Percentiles rank a stretch among this genome's conserved stretches.
These are phyloP conservation scores for Etheostoma perlongum DNA, from an alignment of 2,797 vertebrate species.

Conservation along the genomic window DNA sequence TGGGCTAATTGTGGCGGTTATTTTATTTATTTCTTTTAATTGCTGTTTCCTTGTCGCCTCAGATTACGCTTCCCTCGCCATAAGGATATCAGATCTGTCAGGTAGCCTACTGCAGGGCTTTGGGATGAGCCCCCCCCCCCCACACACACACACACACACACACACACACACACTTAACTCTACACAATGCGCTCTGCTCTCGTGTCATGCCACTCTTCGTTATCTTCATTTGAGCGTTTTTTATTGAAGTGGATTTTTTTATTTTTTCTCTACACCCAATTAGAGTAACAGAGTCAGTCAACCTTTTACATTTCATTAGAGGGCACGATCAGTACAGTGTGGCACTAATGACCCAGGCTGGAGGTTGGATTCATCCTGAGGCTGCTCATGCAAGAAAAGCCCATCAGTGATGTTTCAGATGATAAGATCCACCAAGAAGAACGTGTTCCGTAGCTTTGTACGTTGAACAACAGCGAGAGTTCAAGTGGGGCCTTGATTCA, in stretches of 20 bases:
- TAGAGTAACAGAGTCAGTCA: slow-evolving; percentile 56
- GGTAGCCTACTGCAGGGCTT: slow-evolving; percentile 53
- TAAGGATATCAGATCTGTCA: slow-evolving; percentile 69
- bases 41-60: slow-evolving; percentile 65
- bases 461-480: neutral
- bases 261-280: slow-evolving; percentile 44
- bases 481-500: neutral
- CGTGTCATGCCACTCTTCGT: slow-evolving; percentile 60
- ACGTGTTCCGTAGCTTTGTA: neutral
- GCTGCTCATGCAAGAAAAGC: slow-evolving; percentile 48
- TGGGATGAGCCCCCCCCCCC: slow-evolving; percentile 42
- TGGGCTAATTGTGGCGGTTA: slow-evolving; percentile 53
- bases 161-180: slow-evolving; percentile 22
- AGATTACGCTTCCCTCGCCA: slow-evolving; percentile 42
- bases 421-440: slow-evolving; percentile 28
- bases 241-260: slow-evolving; percentile 40
- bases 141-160: slow-evolving; percentile 11
- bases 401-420: slow-evolving; percentile 51
- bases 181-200: slow-evolving; percentile 44
- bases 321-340: slow-evolving; percentile 48
- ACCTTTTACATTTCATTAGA: slow-evolving; percentile 52
- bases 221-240: slow-evolving; percentile 53
- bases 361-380: slow-evolving; percentile 42
- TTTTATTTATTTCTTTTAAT: slow-evolving; percentile 71
- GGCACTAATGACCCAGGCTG: slow-evolving; percentile 48